These are phyloP conservation scores for Anguilla obscura DNA, from an alignment of 2,797 vertebrate species.

Conservation along the genomic window DNA sequence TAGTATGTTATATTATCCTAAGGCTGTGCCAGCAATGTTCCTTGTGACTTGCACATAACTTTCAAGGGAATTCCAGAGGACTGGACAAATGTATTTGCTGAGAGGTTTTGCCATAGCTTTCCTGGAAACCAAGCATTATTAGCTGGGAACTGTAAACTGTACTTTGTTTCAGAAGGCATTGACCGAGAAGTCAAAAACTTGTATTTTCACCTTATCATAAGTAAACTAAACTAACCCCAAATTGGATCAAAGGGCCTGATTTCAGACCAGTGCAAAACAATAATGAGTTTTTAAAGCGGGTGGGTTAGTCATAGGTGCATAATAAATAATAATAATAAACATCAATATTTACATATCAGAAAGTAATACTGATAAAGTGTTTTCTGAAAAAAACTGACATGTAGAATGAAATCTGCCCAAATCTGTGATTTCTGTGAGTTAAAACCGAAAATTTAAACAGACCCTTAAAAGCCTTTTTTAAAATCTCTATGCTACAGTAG, in stretches of 20 bases:
- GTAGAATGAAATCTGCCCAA: no score
- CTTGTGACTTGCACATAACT: no score
- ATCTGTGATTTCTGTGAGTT: background rate
- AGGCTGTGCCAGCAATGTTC: no score
- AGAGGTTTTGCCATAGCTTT: background rate
- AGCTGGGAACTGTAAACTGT: background rate
- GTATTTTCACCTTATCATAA: background rate
- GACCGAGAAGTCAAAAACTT: constrained; percentile 28
- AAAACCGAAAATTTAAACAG: background rate
- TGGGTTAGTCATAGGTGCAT: background rate
- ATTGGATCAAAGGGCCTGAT: background rate
- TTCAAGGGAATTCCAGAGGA: no score
- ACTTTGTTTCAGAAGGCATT: constrained; percentile 33
- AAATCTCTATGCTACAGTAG: background rate
- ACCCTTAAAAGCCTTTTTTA: background rate
- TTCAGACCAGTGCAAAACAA: background rate
- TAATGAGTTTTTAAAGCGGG: background rate
- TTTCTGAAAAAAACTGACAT: no score
- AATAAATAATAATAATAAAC: background rate
- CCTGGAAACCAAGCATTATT: background rate
- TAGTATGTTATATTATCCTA: no score
- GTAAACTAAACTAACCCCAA: background rate
- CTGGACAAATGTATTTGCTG: no score
- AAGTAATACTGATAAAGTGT: no score
- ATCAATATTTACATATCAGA: no score